Base-by-base conservation (phyloP, 1,140 invertebrate species). In the Microvelia longipes region DNA sequence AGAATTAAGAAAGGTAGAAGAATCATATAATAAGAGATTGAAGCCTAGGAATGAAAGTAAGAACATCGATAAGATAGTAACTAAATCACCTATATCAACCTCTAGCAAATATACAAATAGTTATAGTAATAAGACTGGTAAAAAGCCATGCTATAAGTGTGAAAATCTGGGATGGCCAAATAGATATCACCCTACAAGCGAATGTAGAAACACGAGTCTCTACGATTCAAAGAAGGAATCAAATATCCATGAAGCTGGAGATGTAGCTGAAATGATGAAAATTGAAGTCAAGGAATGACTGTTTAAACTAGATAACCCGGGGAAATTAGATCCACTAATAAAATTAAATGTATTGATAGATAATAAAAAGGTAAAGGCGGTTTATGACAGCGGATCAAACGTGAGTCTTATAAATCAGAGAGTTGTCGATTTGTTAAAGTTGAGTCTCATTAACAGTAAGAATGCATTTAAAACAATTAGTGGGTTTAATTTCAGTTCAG, bases 371-470 rank as follows among this genome's bases (percentile, higher is more conserved):
- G 27, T 67, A 28, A 67, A 28, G 29, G 66, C 66, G 15, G 29
- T 67, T 28, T 69, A 69, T 63, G 68, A 69, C 29, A 29, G 29
- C 29, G 68, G 68, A 2, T 35, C 68, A 62, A 69, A 69, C 35
- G 35, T 69, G 1, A 69, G 68, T 69, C 26, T 61, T 27, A 63
- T 69, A 50, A 69, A 29, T 50, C 35, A 63, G 25, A 63, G 60
- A 19, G 25, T 29, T 63, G 68, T 64, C 19, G 27, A 69, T 27
- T 26, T 27, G 15, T 69, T 69, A 27, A 63, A 69, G 28, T 28
- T 27, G 24, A 29, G 24, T 69, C 25, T 69, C n/a, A 26, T 50
- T 26, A 29, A 63, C 2, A 62, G 35, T 50, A 64, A 64, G 11
- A 62, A 50, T 29, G 35, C 68, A 35, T 63, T 69, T 29, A 61